These are phyloP conservation scores for Zeugodacus cucurbitae DNA, from an alignment of 1,140 invertebrate species.

Conservation along the genomic window DNA sequence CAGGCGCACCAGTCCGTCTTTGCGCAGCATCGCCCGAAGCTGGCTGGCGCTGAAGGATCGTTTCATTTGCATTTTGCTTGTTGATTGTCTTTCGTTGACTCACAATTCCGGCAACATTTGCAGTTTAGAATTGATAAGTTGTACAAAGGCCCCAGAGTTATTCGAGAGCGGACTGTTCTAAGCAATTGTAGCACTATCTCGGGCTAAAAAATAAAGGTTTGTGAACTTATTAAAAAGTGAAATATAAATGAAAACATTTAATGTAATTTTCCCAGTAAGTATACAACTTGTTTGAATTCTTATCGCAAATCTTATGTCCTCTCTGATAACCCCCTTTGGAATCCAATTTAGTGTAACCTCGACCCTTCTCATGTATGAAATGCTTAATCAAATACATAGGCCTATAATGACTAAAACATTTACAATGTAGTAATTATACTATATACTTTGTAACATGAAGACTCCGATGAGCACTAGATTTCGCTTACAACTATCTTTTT, in stretches of 20 bases:
- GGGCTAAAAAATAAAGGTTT: too few species aligned
- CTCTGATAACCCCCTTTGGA: background rate
- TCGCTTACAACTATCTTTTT: background rate
- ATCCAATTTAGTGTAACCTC: background rate
- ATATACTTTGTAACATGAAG: too few species aligned
- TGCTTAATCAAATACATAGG: too few species aligned
- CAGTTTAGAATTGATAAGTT: background rate
- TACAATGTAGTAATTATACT: too few species aligned
- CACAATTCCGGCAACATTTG: conserved; percentile 1
- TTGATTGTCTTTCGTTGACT: background rate
- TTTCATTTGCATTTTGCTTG: conserved; percentile 6
- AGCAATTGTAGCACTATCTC: too few species aligned
- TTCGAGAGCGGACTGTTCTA: background rate
- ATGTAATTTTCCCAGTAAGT: background rate
- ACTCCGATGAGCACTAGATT: background rate
- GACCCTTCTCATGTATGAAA: background rate
- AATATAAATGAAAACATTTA: background rate
- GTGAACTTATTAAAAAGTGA: background rate
- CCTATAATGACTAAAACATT: too few species aligned
- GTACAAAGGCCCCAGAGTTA: background rate
- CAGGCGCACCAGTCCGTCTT: conserved; percentile 60
- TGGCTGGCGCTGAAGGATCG: conserved; percentile 51
- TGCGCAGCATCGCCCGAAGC: conserved; percentile 59
- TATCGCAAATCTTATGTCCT: background rate
- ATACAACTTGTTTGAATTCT: background rate